Base-by-base conservation (phyloP, 2,888 invertebrate genomes). In the Macrophya alboannulata region DNA sequence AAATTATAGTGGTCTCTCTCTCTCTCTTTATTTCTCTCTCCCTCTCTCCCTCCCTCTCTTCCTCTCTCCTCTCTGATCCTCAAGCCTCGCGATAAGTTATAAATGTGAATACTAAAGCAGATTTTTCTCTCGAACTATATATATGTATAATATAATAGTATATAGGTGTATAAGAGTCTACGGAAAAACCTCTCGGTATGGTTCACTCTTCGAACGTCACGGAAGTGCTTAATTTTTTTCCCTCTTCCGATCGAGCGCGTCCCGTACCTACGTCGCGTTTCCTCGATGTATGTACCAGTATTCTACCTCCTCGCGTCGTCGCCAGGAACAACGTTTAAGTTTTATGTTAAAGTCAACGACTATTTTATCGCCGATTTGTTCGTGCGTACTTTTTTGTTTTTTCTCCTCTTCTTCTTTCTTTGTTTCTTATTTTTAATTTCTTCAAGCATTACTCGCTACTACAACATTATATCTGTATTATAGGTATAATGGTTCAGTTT, bases 161-260 rank as follows among this genome's bases (percentile, higher is more conserved):
- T 2, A 12, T 55, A 37, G 68, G 17, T 25, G 68, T 15, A 68
- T 37, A 68, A 68, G 68, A 37, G 15, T 10, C 68, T 37, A 5
- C 68, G 37, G 68, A 37, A 68, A 68, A 68, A 1, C 55, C 3
- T 55, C 55, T 12, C 31, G 68, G 37, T 25, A 37, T 25, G 25
- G 55, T 6, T n/a, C n/a, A 55, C 37, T 17, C 74, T 74, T 21
- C 45, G 21, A 21, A 21, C 21, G 45, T 10, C 15, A 45, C 25
- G 74, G 45, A 74, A 74, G 74, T 74, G 74, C 74, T 74, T 74
- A 74, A 74, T 74, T 74, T 74, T 55, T 74, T 74, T 74, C 74
- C 74, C 74, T 21, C 45, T 43, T 45, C 45, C 45, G 43, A 45
- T 74, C 43, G 37, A 40, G n/a, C 62, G 62, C n/a, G 68, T 31